A percentile compares a stretch with the other conserved stretches of the same genome.
phyloP scores from a whole-genome alignment of 2,113 vertebrate genomes.

The Cyprinodon brontotheroides region DNA sequence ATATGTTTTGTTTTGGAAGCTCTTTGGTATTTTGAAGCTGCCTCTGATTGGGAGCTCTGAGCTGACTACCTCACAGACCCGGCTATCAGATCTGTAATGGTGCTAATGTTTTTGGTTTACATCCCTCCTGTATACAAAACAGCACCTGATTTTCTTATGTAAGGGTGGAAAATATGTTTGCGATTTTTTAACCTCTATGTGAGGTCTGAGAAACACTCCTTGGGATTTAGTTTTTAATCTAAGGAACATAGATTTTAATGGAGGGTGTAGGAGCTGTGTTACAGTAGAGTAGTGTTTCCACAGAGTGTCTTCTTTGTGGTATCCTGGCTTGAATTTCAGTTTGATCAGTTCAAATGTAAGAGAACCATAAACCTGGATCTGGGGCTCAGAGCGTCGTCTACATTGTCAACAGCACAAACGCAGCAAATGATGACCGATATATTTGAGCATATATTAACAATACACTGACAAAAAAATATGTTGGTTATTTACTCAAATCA shows the following conservation, averaged over 20 bases:
- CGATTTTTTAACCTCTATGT: constrained; percentile 13
- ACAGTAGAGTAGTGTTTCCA: constrained; percentile 13
- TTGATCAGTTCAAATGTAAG: not conserved
- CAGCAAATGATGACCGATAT: constrained; percentile 4
- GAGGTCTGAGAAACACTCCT: constrained; percentile 42
- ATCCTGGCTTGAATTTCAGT: not conserved
- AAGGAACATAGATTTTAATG: constrained; percentile 26
- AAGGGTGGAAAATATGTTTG: constrained; percentile 21
- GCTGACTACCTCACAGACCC: constrained; percentile 60
- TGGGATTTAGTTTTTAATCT: constrained; percentile 45
- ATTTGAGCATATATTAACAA: not conserved
- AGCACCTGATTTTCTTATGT: constrained; percentile 34
- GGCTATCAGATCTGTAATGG: constrained; percentile 62
- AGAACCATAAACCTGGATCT: constrained; percentile 16
- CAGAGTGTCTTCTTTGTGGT: constrained; percentile 16
- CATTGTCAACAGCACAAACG: constrained; percentile 1
- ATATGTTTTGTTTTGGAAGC: constrained; percentile 19
- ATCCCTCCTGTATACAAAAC: constrained; percentile 55
- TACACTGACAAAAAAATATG: too few species aligned
- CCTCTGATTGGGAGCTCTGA: constrained; percentile 43
- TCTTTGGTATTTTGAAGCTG: constrained; percentile 36
- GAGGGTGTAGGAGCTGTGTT: not conserved
- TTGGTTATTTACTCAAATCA: too few species aligned
- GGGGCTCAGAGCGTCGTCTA: constrained; percentile 16
- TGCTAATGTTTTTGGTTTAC: constrained; percentile 29